Percentiles rank a stretch among this genome's conserved stretches.
phyloP scores from a whole-genome alignment of 2,113 vertebrate genomes.

The Hippocampus barbouri region DNA sequence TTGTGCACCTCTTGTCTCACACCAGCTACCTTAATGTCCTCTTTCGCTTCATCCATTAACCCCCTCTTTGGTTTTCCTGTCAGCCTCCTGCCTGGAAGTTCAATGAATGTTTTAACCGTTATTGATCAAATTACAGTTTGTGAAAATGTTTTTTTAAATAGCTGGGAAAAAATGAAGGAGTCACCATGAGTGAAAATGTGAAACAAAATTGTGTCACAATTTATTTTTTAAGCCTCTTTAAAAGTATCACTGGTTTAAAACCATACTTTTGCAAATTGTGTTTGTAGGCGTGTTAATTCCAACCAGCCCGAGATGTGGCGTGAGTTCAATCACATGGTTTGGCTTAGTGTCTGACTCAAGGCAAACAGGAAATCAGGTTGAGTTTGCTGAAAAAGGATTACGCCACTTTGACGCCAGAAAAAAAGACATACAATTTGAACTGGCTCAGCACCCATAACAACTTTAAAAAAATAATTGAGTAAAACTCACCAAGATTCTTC shows the following conservation, averaged over 20 bases:
- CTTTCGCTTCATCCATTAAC: too few species aligned
- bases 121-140: too few species aligned
- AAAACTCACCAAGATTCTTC: background rate
- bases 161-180: too few species aligned
- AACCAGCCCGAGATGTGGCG: background rate
- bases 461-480: background rate
- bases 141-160: too few species aligned
- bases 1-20: too few species aligned
- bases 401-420: slow-evolving; percentile 6
- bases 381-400: background rate
- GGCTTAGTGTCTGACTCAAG: background rate
- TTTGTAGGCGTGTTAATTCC: background rate
- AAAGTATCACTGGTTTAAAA: background rate
- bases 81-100: too few species aligned
- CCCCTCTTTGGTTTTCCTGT: too few species aligned
- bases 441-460: background rate
- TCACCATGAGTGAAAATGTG: too few species aligned
- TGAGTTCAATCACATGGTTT: slow-evolving; percentile 7
- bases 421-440: background rate
- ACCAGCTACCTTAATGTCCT: too few species aligned
- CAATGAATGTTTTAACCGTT: too few species aligned
- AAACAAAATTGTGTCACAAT: too few species aligned
- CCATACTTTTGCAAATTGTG: background rate
- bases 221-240: too few species aligned
- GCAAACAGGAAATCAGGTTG: background rate